Evolutionary conservation across 1,140 invertebrate genomes (phyloP), one percentile per base, ranked within the genome.

Genomic region (Argopecten irradians): DNA sequence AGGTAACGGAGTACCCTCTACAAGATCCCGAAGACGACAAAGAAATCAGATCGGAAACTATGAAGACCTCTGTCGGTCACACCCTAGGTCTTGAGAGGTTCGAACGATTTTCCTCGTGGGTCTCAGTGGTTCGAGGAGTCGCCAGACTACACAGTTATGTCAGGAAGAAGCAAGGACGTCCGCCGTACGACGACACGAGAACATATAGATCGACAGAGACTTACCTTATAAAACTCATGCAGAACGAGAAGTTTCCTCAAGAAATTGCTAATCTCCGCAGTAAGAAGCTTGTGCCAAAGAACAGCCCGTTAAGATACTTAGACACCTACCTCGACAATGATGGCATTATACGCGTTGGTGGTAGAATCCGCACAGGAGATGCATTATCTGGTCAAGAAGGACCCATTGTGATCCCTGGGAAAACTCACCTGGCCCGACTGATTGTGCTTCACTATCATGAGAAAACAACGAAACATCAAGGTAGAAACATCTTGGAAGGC

Each of bases 341-440:
- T 3, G 89, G 86, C 71, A 19, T 87, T 3, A n/a, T 90, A 28
- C 22, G 89, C 22, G 43, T 90, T 82, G 86, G 86, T 14, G 86
- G 89, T 90, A 14, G 39, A 19, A 34, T n/a, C n/a, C n/a, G n/a
- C n/a, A n/a, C n/a, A n/a, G n/a, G n/a, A n/a, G n/a, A n/a, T n/a
- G n/a, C n/a, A n/a, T n/a, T n/a, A 34, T 71, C 13, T 16, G 39
- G 1, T n/a, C n/a, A 85, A 84, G 16, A 39, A 84, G 19, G 13
- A 16, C 86, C 89, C 32, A 34, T 88, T 35, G 83, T 88, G 9
- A 86, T 90, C 0, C 83, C 89, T 32, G 36, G 33, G 9, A 11
- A 71, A 36, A 5, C 5, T 28, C 82, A 88, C 34, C 14, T 88
- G 14, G 36, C 82, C 3, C 19, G 5, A 9, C 36, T 88, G 7